Conservation (phyloP, 2,797 vertebrate species). For the Tiaroga cobitis region DNA sequence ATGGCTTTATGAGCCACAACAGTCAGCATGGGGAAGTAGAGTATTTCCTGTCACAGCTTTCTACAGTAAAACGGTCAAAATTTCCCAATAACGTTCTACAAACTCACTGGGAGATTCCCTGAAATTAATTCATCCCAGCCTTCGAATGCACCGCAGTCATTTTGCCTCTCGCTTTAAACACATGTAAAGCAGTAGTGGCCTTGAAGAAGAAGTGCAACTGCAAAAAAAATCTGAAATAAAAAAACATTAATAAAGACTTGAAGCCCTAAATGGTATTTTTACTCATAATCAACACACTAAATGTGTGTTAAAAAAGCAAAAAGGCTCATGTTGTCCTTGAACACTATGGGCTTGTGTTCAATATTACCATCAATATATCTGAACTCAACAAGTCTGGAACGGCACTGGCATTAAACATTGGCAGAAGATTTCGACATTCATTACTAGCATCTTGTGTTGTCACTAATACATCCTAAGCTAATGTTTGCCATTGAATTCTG, state of each 20-base stretch:
- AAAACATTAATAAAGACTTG: too few species aligned
- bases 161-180: not conserved
- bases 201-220: not conserved
- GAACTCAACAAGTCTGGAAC: constrained; percentile 20
- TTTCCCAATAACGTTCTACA: constrained; percentile 24
- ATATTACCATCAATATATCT: not conserved
- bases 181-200: not conserved
- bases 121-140: not conserved
- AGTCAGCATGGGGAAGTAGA: constrained; percentile 56
- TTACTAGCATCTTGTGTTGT: not conserved
- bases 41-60: constrained; percentile 48
- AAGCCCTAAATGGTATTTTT: not conserved
- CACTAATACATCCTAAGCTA: not conserved
- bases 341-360: not conserved
- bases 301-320: not conserved
- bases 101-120: not conserved
- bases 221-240: not conserved
- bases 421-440: not conserved
- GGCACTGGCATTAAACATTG: not conserved
- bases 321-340: not conserved
- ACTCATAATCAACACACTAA: not conserved
- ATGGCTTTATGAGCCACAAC: constrained; percentile 20
- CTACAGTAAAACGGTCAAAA: constrained; percentile 21
- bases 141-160: not conserved
- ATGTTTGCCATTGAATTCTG: not conserved